phyloP scores from a whole-genome alignment of 2,888 invertebrate genomes.

The Euzophera pinguis region DNA sequence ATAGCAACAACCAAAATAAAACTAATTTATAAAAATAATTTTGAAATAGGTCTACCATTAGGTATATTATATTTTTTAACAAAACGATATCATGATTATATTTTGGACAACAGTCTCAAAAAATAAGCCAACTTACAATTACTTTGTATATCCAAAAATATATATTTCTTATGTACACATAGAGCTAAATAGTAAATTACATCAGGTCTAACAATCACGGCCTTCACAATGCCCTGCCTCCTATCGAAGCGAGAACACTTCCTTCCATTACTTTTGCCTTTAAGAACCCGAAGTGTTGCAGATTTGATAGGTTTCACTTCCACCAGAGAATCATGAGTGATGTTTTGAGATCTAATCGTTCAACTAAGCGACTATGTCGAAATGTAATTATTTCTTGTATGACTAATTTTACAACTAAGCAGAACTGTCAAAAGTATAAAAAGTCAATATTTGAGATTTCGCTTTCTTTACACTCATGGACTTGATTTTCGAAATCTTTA shows the following conservation, averaged over 20 bases:
- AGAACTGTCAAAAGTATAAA: too few species aligned
- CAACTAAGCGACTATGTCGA: too few species aligned
- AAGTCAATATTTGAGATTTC: too few species aligned
- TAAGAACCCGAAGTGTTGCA: too few species aligned
- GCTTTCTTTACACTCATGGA: too few species aligned
- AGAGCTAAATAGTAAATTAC: constrained; percentile 24
- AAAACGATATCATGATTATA: constrained; percentile 56
- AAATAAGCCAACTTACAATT: constrained; percentile 62
- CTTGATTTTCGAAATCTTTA: too few species aligned
- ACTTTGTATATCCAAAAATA: constrained; percentile 67
- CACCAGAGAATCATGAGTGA: too few species aligned
- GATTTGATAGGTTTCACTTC: too few species aligned
- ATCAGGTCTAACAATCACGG: constrained; percentile 19
- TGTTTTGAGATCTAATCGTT: background rate
- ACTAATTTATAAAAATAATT: constrained; percentile 65
- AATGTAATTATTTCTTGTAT: too few species aligned
- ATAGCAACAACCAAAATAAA: constrained; percentile 65
- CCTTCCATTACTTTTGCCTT: too few species aligned
- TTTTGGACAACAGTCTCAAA: constrained; percentile 76
- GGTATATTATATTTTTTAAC: constrained; percentile 56
- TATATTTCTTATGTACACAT: constrained; percentile 60
- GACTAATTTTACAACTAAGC: too few species aligned
- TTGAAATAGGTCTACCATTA: constrained; percentile 51
- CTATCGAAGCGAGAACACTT: background rate
- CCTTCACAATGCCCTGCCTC: constrained; percentile 12